These are phyloP conservation scores for Xylota segnis DNA, from an alignment of 2,888 invertebrate genomes.

Conservation along the genomic window DNA sequence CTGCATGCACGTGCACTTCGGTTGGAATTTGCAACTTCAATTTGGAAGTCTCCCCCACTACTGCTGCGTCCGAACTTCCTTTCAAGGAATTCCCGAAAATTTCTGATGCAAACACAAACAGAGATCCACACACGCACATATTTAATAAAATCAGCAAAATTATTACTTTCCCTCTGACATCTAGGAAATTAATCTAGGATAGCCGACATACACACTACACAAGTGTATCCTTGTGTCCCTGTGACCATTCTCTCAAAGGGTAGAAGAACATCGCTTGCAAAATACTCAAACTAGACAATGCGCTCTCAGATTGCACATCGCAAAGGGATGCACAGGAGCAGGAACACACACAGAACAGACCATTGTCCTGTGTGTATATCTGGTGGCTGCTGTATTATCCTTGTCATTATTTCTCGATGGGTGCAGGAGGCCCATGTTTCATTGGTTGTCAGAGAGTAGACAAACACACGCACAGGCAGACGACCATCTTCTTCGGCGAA, in stretches of 20 bases:
- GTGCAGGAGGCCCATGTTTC: conserved; percentile 35
- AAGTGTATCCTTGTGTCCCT: conserved; percentile 35
- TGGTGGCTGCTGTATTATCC: conserved; percentile 37
- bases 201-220: conserved; percentile 52
- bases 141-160: conserved; percentile 74
- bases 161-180: conserved; percentile 72
- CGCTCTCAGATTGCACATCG: conserved; percentile 63
- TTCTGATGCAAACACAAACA: conserved; percentile 20
- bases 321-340: conserved; percentile 42
- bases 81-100: conserved; percentile 52
- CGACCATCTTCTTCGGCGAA: conserved; percentile 31
- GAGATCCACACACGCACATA: conserved; percentile 13
- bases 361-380: conserved; percentile 21
- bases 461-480: conserved; percentile 18
- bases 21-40: conserved; percentile 51
- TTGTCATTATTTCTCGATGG: conserved; percentile 53
- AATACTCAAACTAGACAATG: conserved; percentile 67
- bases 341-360: background rate
- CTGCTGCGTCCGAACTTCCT: background rate
- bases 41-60: conserved; percentile 1
- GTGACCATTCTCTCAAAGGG: conserved; percentile 20
- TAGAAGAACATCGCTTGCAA: conserved; percentile 52
- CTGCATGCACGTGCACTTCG: conserved; percentile 19
- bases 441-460: conserved; percentile 34
- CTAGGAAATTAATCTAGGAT: conserved; percentile 67